A percentile compares a stretch with the other conserved stretches of the same genome.
Conservation (phyloP, 2,888 invertebrate genomes). For the Hoplodrina ambigua region DNA sequence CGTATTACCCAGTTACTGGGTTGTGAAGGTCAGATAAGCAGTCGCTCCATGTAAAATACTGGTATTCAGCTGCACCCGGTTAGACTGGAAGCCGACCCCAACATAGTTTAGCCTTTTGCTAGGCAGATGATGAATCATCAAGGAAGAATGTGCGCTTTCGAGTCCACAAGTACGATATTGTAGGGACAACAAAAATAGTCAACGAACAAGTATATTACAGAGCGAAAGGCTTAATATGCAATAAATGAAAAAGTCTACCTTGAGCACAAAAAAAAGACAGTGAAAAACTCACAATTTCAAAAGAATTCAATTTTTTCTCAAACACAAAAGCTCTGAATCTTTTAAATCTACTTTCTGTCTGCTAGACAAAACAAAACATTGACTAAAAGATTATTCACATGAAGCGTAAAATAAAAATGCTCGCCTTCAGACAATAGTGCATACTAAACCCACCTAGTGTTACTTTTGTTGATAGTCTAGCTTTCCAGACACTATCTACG, state of each 20-base stretch:
- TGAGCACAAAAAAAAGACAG: neutral
- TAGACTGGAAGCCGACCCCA: no score
- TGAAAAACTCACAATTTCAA: neutral
- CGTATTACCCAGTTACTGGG: no score
- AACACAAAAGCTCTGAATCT: slow-evolving; percentile 11
- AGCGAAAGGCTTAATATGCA: neutral
- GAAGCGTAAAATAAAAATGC: slow-evolving; percentile 38
- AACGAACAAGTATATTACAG: neutral
- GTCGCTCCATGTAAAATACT: no score
- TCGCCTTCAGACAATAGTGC: slow-evolving; percentile 20
- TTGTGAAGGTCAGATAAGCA: no score
- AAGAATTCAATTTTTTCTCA: neutral
- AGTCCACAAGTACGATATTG: no score
- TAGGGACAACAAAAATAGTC: neutral
- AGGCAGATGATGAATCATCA: neutral
- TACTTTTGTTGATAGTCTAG: slow-evolving; percentile 52
- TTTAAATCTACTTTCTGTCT: slow-evolving; percentile 7
- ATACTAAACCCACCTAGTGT: slow-evolving; percentile 22
- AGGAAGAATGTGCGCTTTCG: neutral
- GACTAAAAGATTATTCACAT: slow-evolving; percentile 20
- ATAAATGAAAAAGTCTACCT: neutral
- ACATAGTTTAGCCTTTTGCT: no score
- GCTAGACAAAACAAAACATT: slow-evolving; percentile 29
- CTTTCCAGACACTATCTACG: slow-evolving; percentile 48
- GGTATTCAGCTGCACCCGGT: no score